phyloP scores from a whole-genome alignment of 2,888 invertebrate genomes.

The Phytoseiulus persimilis region DNA sequence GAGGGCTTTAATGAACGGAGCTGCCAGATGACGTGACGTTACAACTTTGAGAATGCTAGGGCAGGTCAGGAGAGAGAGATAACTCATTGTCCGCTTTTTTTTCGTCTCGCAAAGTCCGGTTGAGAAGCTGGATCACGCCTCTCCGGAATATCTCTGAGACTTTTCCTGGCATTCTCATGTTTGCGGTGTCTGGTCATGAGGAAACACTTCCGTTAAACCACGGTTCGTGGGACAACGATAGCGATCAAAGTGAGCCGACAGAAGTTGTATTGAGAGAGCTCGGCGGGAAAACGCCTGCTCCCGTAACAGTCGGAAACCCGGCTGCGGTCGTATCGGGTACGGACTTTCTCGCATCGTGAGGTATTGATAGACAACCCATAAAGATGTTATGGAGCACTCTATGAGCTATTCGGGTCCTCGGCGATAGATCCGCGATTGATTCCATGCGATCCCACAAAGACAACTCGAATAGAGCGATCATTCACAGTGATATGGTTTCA shows the following conservation, averaged over 20 bases:
- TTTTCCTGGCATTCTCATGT: too few species aligned
- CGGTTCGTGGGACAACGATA: too few species aligned
- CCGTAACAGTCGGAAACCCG: not conserved
- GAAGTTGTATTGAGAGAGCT: not conserved
- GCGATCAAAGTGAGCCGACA: not conserved
- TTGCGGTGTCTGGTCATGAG: too few species aligned
- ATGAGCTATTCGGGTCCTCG: not conserved
- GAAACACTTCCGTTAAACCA: too few species aligned
- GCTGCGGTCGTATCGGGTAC: not conserved
- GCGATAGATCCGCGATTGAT: not conserved
- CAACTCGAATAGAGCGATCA: not conserved
- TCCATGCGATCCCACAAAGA: not conserved
- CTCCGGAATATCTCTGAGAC: too few species aligned
- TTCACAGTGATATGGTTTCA: not conserved
- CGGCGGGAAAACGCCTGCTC: not conserved
- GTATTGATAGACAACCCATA: not conserved
- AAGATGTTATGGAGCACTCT: not conserved
- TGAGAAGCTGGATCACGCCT: too few species aligned
- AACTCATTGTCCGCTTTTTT: too few species aligned
- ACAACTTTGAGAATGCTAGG: too few species aligned
- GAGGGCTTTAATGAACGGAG: too few species aligned
- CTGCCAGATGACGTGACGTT: too few species aligned
- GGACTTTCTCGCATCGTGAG: not conserved
- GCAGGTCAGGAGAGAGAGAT: too few species aligned
- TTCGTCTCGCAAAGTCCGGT: too few species aligned